These are phyloP conservation scores for Nannoperca obscura DNA, from an alignment of 2,797 vertebrate species.

Conservation along the genomic window DNA sequence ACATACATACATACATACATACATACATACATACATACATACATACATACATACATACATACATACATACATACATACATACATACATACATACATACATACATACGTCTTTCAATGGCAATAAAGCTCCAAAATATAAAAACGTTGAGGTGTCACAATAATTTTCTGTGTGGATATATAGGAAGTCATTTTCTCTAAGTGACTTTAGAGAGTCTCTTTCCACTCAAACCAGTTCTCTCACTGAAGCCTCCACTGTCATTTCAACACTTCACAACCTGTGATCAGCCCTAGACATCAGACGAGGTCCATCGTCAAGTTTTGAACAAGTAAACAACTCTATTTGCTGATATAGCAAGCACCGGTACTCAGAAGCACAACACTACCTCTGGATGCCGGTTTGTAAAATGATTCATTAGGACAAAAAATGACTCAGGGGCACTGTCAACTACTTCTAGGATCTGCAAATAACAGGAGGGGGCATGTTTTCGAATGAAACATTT, in stretches of 20 bases:
- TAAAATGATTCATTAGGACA: slow-evolving; percentile 35
- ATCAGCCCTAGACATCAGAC: slow-evolving; percentile 63
- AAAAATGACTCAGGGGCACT: slow-evolving; percentile 2
- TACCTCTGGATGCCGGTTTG: slow-evolving; percentile 8
- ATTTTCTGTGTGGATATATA: slow-evolving; percentile 48
- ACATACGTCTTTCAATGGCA: not conserved
- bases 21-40: too few relatives aligned
- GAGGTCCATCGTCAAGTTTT: slow-evolving; percentile 53
- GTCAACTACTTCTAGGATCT: not conserved
- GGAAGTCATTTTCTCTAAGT: slow-evolving; percentile 68
- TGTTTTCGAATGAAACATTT: not conserved
- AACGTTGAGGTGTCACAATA: slow-evolving; percentile 52
- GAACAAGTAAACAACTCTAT: slow-evolving; percentile 58
- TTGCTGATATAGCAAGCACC: slow-evolving; percentile 23
- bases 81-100: too few relatives aligned
- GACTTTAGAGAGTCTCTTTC: slow-evolving; percentile 63
- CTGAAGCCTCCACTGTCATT: slow-evolving; percentile 70
- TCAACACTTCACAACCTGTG: slow-evolving; percentile 69
- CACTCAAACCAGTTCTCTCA: slow-evolving; percentile 54
- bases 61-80: too few relatives aligned
- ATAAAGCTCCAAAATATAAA: slow-evolving; percentile 29
- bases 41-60: too few relatives aligned
- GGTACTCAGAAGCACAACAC: not conserved
- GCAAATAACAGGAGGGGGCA: not conserved
- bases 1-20: too few relatives aligned